Evolutionary conservation across 2,113 vertebrate genomes (phyloP).

Genomic region (Craseonycteris thonglongyai): DNA sequence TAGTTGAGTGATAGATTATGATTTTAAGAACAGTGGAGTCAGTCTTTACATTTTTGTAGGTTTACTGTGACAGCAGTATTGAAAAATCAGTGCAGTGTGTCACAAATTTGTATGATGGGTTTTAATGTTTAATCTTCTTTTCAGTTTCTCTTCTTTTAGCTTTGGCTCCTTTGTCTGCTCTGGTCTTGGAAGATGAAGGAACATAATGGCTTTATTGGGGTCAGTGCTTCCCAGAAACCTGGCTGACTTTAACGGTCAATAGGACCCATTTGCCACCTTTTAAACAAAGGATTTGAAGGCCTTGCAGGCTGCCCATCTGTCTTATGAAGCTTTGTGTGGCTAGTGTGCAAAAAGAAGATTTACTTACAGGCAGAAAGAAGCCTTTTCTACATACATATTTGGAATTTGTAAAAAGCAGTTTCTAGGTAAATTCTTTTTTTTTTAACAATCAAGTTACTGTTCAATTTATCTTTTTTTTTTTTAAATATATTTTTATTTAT

Average conservation of each 20-base stretch:
- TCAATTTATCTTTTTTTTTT: too few species aligned
- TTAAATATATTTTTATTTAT: too few species aligned
- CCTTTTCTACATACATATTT: not conserved
- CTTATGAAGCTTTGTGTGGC: constrained; percentile 69
- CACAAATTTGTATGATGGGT: not conserved
- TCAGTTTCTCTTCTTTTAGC: constrained; percentile 48
- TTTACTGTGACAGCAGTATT: not conserved
- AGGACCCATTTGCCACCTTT: constrained; percentile 66
- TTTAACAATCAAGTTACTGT: too few species aligned
- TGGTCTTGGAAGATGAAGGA: constrained; percentile 70
- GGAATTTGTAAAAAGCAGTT: not conserved
- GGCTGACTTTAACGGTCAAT: constrained; percentile 73
- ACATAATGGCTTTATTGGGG: constrained; percentile 79
- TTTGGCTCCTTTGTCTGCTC: constrained; percentile 70
- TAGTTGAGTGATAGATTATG: not conserved
- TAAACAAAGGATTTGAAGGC: constrained; percentile 73
- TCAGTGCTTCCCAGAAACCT: constrained; percentile 77
- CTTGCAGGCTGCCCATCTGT: constrained; percentile 79
- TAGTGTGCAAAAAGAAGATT: constrained; percentile 64
- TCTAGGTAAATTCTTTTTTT: not conserved
- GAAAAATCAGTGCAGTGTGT: not conserved
- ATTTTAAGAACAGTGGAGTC: not conserved
- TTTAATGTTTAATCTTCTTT: not conserved
- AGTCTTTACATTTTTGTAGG: constrained; percentile 8
- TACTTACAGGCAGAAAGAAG: not conserved